Conservation (phyloP, 2,797 vertebrate genomes). For the Xiphorhynchus erythropygius region DNA sequence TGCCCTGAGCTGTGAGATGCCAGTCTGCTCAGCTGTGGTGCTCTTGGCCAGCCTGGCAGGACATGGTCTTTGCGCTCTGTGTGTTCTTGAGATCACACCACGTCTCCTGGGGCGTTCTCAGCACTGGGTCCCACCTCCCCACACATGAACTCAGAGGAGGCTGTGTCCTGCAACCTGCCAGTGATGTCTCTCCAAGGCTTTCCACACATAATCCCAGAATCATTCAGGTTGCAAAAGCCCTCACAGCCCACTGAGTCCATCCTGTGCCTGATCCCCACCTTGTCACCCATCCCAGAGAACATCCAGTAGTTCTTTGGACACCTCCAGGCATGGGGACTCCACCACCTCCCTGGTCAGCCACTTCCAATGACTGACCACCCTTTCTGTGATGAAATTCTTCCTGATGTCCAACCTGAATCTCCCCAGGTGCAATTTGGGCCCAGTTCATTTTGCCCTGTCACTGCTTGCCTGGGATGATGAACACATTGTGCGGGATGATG, state of each 20-base stretch:
- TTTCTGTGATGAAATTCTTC: not conserved
- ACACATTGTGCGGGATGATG: no score
- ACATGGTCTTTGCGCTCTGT: not conserved
- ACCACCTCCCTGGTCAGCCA: not conserved
- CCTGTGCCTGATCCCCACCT: not conserved
- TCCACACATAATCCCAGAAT: not conserved
- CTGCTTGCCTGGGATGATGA: not conserved
- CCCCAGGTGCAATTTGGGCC: not conserved
- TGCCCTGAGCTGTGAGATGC: not conserved
- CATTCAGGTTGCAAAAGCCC: not conserved
- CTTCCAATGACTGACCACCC: not conserved
- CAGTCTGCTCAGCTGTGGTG: not conserved
- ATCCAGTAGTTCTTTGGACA: not conserved
- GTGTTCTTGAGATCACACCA: not conserved
- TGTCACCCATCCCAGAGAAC: not conserved
- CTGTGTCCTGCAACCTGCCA: not conserved
- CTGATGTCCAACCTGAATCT: not conserved
- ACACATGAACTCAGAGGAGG: not conserved
- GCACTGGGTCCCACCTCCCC: not conserved
- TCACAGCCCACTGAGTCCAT: not conserved
- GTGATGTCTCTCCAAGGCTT: not conserved
- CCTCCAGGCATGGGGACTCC: not conserved
- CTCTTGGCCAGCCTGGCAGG: not conserved
- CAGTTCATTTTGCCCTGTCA: not conserved
- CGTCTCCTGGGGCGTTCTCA: not conserved